Percentiles rank a stretch among this genome's conserved stretches.
phyloP scores from a whole-genome alignment of 2,113 vertebrate species.

The Orthonyx spaldingii region DNA sequence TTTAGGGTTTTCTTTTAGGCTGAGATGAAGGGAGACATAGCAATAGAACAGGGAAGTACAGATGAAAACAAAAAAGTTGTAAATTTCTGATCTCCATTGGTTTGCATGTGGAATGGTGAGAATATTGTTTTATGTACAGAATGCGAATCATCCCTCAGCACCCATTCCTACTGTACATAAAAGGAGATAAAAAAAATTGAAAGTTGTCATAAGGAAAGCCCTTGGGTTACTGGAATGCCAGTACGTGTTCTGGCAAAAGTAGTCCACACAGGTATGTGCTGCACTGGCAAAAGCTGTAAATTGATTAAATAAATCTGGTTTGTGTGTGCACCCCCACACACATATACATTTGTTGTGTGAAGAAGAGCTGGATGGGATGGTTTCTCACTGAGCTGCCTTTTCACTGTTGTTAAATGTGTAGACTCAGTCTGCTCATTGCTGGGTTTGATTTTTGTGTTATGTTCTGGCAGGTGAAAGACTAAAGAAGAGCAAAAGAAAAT shows the following conservation, averaged over 20 bases:
- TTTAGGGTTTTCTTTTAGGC: neutral
- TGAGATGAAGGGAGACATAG: neutral
- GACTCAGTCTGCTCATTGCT: neutral
- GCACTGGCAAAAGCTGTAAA: neutral
- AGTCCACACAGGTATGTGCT: neutral
- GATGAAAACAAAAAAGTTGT: neutral
- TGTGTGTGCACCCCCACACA: accelerated
- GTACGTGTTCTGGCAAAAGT: neutral
- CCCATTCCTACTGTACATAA: neutral
- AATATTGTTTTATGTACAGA: neutral
- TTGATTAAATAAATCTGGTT: neutral
- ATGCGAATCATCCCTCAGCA: neutral
- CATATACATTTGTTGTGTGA: accelerated
- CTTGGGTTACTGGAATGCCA: neutral
- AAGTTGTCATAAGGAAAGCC: neutral
- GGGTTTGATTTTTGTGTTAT: neutral
- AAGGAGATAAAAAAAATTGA: neutral
- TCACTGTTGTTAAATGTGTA: neutral
- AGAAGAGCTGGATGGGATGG: neutral
- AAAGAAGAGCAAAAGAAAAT: neutral
- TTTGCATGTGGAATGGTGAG: neutral
- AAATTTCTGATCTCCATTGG: neutral
- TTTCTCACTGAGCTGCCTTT: neutral
- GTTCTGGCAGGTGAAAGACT: neutral
- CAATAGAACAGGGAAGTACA: neutral